These are phyloP conservation scores for Trichoplusia ni DNA, from an alignment of 1,140 invertebrate genomes.

Conservation along the genomic window DNA sequence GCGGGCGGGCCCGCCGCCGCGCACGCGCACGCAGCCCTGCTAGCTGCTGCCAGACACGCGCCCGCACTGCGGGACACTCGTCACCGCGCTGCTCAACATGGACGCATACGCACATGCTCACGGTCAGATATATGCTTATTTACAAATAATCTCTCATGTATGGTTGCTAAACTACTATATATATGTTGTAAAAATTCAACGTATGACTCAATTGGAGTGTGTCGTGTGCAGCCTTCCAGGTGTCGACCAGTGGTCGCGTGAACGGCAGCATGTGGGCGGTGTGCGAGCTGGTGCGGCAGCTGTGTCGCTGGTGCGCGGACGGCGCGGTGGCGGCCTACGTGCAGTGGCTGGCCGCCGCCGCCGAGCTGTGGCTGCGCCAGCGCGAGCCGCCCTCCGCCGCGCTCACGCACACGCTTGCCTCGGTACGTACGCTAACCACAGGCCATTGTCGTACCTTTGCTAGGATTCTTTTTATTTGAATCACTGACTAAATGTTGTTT, in stretches of 20 bases:
- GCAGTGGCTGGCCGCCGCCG: constrained; percentile 62
- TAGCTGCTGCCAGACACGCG: constrained; percentile 52
- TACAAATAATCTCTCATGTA: too few species aligned
- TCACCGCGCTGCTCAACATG: constrained; percentile 55
- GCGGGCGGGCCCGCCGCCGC: constrained; percentile 44
- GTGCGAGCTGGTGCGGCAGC: constrained; percentile 89
- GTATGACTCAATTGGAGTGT: not conserved
- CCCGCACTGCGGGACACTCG: constrained; percentile 49
- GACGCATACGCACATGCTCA: constrained; percentile 62
- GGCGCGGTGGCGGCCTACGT: constrained; percentile 58
- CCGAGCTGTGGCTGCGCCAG: constrained; percentile 52
- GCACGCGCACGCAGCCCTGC: constrained; percentile 53
- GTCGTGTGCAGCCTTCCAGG: constrained; percentile 59
- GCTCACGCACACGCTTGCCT: constrained; percentile 63
- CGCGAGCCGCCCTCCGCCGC: constrained; percentile 56
- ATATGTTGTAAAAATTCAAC: too few species aligned
- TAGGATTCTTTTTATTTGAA: too few species aligned
- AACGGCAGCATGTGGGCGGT: constrained; percentile 85
- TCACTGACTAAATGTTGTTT: too few species aligned
- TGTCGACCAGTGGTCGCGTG: constrained; percentile 35
- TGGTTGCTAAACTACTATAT: too few species aligned
- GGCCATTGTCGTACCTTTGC: too few species aligned
- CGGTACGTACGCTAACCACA: constrained; percentile 37
- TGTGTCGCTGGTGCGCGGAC: constrained; percentile 85
- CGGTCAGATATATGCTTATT: constrained; percentile 40